Evolutionary conservation across 2,797 vertebrate species (phyloP).

Genomic region (Sebastes reedi): DNA sequence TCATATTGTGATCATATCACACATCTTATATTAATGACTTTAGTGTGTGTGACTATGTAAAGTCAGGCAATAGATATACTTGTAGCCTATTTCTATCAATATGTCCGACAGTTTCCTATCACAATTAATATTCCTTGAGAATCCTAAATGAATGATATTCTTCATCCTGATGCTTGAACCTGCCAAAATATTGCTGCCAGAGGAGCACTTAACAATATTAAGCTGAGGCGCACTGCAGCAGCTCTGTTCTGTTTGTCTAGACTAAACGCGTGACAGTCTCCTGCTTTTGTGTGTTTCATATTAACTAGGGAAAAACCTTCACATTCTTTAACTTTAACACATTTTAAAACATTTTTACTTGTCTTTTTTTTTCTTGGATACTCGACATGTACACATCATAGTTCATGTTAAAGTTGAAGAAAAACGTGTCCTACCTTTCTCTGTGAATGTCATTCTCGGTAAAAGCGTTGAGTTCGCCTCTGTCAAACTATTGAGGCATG

Average conservation of each 20-base stretch:
- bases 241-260: background rate
- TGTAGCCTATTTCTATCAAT: background rate
- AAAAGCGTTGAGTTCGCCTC: background rate
- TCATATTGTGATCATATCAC: background rate
- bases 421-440: conserved; percentile 31
- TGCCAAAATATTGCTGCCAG: background rate
- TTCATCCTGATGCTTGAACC: background rate
- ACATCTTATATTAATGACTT: background rate
- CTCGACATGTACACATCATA: background rate
- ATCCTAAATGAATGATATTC: no score
- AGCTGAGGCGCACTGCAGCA: background rate
- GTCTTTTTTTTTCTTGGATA: background rate
- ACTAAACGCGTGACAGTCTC: background rate
- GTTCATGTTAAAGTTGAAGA: background rate
- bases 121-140: no score
- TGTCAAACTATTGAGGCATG: background rate
- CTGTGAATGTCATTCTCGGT: conserved; percentile 56
- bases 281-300: background rate
- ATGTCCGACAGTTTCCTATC: background rate
- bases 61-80: background rate
- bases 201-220: background rate
- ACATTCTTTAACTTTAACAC: background rate
- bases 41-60: background rate
- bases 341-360: background rate
- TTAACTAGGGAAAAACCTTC: background rate